A percentile compares a stretch with the other conserved stretches of the same genome.
Evolutionary conservation across 2,888 invertebrate genomes (phyloP).

Genomic region (Scrobipalpa costella): DNA sequence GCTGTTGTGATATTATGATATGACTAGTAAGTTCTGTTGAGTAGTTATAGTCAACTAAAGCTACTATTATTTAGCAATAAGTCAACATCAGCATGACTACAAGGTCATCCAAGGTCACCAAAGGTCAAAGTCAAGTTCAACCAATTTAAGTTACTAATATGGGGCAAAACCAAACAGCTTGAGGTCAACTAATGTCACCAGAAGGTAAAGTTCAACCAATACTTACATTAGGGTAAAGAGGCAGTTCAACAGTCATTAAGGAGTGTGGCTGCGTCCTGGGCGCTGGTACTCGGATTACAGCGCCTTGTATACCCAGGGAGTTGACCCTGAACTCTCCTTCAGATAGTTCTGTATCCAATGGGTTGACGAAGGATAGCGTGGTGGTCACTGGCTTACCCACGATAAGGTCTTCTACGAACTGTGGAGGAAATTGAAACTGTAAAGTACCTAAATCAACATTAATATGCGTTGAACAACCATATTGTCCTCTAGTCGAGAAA

Average conservation of each 20-base stretch:
- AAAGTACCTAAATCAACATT: no score
- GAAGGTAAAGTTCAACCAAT: no score
- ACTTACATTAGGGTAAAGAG: constrained; percentile 8
- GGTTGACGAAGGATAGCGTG: constrained; percentile 85
- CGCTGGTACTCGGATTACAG: constrained; percentile 78
- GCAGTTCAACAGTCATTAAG: constrained; percentile 63
- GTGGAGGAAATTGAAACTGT: constrained; percentile 28
- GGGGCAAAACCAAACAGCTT: no score
- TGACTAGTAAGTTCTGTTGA: no score
- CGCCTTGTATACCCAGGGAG: constrained; percentile 84
- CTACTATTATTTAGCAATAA: no score
- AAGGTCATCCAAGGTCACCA: not conserved
- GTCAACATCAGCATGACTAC: no score
- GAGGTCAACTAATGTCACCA: not conserved
- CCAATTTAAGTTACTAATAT: no score
- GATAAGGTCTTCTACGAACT: constrained; percentile 83
- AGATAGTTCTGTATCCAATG: constrained; percentile 83
- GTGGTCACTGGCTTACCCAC: constrained; percentile 79
- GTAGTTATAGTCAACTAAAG: no score
- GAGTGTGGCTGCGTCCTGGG: constrained; percentile 80
- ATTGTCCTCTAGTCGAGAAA: no score
- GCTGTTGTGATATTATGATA: no score
- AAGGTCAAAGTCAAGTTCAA: no score
- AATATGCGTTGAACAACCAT: not conserved
- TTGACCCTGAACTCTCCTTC: constrained; percentile 86